Conservation (phyloP, 1,140 invertebrate species). For the Meteorus sp. region DNA sequence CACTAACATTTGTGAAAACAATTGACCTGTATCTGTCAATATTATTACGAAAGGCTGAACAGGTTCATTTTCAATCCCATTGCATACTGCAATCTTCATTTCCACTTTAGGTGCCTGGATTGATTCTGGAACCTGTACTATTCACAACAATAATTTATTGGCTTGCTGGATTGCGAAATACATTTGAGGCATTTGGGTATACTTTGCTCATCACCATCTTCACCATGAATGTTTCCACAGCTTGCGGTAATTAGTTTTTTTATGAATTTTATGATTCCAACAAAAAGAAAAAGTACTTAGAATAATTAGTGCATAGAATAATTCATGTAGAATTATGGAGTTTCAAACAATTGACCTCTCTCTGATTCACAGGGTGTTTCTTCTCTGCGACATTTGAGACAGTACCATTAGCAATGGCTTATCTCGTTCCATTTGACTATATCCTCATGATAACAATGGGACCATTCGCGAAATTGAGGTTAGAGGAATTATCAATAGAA, state of each 20-base stretch:
- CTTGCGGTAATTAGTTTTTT: conserved; percentile 68
- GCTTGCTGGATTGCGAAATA: conserved; percentile 70
- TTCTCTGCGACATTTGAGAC: conserved; percentile 83
- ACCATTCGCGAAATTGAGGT: conserved; percentile 81
- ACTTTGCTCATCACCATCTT: conserved; percentile 70
- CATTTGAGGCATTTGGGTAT: conserved; percentile 68
- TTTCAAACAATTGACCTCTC: neutral
- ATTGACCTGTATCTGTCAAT: conserved; percentile 19
- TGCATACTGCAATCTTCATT: conserved; percentile 26
- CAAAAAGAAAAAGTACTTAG: conserved; percentile 67
- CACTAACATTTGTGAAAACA: neutral
- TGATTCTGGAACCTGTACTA: conserved; percentile 75
- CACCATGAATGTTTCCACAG: conserved; percentile 80
- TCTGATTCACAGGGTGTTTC: conserved; percentile 70
- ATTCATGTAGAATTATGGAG: conserved; percentile 17
- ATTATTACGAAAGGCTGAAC: too few relatives aligned
- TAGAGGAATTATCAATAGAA: conserved; percentile 34
- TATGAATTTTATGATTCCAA: conserved; percentile 38
- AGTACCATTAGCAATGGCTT: conserved; percentile 77
- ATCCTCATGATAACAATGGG: conserved; percentile 86
- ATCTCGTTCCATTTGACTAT: conserved; percentile 85
- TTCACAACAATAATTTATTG: conserved; percentile 79
- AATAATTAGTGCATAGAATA: conserved; percentile 63
- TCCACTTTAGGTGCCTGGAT: conserved; percentile 76
- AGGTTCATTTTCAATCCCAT: too few relatives aligned